Percentiles rank a stretch among this genome's conserved stretches.
phyloP scores from a whole-genome alignment of 2,888 invertebrate species.

The Hirtodrosophila histrioides region DNA sequence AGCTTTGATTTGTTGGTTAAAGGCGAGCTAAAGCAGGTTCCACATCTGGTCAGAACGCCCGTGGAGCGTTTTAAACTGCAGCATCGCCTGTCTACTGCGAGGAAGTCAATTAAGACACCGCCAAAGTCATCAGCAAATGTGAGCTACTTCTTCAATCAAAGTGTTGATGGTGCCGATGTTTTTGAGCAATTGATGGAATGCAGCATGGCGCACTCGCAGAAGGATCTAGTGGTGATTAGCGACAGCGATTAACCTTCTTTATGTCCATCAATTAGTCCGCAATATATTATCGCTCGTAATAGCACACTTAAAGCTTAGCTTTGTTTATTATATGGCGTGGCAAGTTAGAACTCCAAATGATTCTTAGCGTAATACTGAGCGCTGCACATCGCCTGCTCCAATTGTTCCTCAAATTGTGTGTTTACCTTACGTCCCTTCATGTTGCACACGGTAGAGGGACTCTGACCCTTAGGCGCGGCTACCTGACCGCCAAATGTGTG shows the following conservation, averaged over 20 bases:
- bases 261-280: conserved; percentile 24
- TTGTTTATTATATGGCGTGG: conserved; percentile 6
- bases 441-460: conserved; percentile 86
- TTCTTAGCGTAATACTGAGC: conserved; percentile 86
- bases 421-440: conserved; percentile 88
- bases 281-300: conserved; percentile 32
- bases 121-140: conserved; percentile 44
- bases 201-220: conserved; percentile 55
- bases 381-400: conserved; percentile 87
- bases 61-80: conserved; percentile 72
- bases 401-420: conserved; percentile 87
- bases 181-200: conserved; percentile 87
- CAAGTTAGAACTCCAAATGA: conserved; percentile 46
- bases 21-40: conserved; percentile 26
- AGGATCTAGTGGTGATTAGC: conserved; percentile 54
- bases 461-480: conserved; percentile 86
- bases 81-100: conserved; percentile 39
- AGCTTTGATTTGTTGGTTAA: conserved; percentile 78
- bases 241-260: conserved; percentile 53
- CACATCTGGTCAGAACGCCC: conserved; percentile 51
- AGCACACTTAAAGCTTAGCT: conserved; percentile 32
- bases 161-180: conserved; percentile 85
- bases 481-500: conserved; percentile 86
- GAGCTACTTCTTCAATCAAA: conserved; percentile 86
- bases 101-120: not conserved